These are phyloP conservation scores for Cariama cristata DNA, from an alignment of 2,113 vertebrate species.

Conservation along the genomic window DNA sequence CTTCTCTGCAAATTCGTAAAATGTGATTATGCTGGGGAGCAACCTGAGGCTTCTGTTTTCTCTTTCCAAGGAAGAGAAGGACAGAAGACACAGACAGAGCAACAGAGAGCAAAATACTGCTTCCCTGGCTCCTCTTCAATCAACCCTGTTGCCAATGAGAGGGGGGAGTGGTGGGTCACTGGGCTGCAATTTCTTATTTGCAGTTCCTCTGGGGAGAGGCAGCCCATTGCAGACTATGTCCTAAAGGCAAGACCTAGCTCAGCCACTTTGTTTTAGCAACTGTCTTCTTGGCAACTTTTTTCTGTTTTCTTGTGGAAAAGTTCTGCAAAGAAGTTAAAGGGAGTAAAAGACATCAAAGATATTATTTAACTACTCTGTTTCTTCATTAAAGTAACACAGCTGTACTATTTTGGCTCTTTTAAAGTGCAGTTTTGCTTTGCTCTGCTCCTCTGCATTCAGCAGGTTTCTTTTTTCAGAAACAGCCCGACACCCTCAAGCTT, in stretches of 20 bases:
- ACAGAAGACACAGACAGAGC: neutral
- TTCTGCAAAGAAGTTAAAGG: neutral
- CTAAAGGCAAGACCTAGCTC: neutral
- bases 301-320: neutral
- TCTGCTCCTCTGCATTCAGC: neutral
- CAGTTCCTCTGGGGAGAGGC: neutral
- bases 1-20: neutral
- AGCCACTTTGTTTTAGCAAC: neutral
- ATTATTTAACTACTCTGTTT: neutral
- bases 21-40: neutral
- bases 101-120: neutral
- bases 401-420: neutral
- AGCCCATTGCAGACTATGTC: neutral
- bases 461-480: neutral
- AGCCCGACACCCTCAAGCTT: neutral
- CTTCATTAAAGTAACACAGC: neutral
- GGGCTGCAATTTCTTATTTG: neutral
- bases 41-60: neutral
- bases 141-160: neutral
- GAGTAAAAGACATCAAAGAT: neutral
- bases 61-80: neutral
- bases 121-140: fast-evolving
- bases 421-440: neutral
- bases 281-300: neutral
- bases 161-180: fast-evolving